Evolutionary conservation across 1,140 invertebrate genomes (phyloP).

Genomic region (Rhagoletis zephyria): DNA sequence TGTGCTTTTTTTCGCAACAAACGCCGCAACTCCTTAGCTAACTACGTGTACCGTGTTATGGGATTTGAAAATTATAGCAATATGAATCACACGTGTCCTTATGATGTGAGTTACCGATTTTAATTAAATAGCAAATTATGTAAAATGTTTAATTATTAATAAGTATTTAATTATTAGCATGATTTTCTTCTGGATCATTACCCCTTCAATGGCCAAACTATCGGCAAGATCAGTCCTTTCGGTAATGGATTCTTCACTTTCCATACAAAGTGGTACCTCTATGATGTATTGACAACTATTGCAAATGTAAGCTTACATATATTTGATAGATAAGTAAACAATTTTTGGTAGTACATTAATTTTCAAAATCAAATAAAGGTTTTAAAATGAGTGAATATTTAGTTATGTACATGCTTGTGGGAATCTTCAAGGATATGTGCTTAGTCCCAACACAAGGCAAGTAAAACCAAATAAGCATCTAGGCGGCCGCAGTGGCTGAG

Average conservation of each 20-base stretch:
- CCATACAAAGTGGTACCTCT: neutral
- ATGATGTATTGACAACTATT: neutral
- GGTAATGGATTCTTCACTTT: neutral
- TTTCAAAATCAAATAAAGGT: no score
- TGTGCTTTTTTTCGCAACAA: slow-evolving; percentile 3
- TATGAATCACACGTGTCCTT: slow-evolving; percentile 18
- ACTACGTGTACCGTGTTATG: neutral
- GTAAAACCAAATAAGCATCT: no score
- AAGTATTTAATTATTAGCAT: neutral
- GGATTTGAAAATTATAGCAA: slow-evolving; percentile 1
- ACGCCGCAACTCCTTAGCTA: neutral
- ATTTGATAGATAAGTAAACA: neutral
- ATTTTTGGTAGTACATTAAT: neutral
- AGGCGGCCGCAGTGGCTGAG: no score
- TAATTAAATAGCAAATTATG: neutral
- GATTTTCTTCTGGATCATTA: neutral
- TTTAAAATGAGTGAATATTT: no score
- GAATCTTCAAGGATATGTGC: no score
- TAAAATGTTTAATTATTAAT: no score
- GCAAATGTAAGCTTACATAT: neutral
- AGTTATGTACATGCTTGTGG: no score
- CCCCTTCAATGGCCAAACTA: neutral
- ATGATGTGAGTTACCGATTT: neutral
- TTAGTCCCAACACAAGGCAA: no score
- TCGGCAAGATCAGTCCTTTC: neutral